Percentiles rank a stretch among this genome's conserved stretches.
Conservation (phyloP, 2,113 vertebrate species). For the Carollia perspicillata region DNA sequence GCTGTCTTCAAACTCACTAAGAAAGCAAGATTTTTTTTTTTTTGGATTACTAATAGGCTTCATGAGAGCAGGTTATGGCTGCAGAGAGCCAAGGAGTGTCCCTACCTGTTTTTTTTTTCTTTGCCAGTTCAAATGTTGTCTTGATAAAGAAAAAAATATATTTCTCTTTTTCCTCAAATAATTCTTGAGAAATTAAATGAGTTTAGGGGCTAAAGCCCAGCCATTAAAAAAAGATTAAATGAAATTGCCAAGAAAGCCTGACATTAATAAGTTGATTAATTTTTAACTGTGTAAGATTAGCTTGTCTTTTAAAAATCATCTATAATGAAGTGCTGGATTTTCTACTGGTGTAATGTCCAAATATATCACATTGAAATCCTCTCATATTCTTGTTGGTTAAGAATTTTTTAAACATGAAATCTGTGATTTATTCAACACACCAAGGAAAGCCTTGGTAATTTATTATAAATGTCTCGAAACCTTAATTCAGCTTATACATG, state of each 20-base stretch:
- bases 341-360: slow-evolving; percentile 6
- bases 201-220: background rate
- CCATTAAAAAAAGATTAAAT: background rate
- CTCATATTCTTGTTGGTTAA: slow-evolving; percentile 4
- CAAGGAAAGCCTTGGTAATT: background rate
- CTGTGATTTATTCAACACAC: background rate
- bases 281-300: background rate
- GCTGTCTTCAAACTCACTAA: background rate
- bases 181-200: background rate
- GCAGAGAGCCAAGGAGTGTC: background rate
- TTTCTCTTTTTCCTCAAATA: background rate
- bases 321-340: background rate
- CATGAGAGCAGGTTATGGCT: background rate
- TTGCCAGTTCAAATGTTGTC: background rate
- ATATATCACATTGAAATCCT: background rate
- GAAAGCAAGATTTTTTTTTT: background rate
- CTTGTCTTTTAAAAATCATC: background rate
- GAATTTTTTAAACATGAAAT: background rate
- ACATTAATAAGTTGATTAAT: background rate
- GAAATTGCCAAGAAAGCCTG: background rate
- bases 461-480: background rate
- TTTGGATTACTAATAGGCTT: background rate
- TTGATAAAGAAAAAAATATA: background rate
- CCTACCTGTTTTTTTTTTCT: background rate
- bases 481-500: background rate